Percentiles rank a stretch among this genome's conserved stretches.
Evolutionary conservation across 2,888 invertebrate genomes (phyloP).

Genomic region (Platycheirus albimanus): DNA sequence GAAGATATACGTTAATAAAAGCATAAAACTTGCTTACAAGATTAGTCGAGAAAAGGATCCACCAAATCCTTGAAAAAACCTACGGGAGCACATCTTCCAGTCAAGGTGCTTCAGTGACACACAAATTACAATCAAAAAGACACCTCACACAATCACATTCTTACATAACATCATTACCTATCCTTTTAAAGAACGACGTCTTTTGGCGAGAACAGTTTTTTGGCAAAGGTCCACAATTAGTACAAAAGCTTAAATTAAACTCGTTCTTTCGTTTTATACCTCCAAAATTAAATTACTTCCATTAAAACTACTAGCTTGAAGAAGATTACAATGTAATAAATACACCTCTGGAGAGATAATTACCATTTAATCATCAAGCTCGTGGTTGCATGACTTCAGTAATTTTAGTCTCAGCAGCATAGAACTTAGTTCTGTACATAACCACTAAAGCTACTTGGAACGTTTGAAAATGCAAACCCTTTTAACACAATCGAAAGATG

Average conservation of each 20-base stretch:
- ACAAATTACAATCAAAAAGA: no score
- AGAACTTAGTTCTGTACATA: slow-evolving; percentile 1
- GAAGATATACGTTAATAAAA: no score
- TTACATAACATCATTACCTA: no score
- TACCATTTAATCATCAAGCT: slow-evolving; percentile 15
- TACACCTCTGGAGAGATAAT: slow-evolving; percentile 8
- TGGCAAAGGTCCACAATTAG: neutral
- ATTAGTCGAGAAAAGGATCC: no score
- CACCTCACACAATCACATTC: no score
- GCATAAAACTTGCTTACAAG: no score
- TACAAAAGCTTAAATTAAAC: neutral
- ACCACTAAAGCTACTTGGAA: neutral
- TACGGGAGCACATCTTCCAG: no score
- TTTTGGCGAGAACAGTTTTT: no score
- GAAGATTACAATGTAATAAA: slow-evolving; percentile 13
- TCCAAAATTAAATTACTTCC: slow-evolving; percentile 4
- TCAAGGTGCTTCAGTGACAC: no score
- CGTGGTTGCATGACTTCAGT: slow-evolving; percentile 31
- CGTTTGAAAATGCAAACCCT: slow-evolving; percentile 1
- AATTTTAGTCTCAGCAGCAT: slow-evolving; percentile 24
- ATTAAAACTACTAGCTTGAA: slow-evolving; percentile 1
- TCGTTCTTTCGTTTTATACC: neutral
- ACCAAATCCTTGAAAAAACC: no score
- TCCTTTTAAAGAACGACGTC: no score
- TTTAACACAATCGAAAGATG: slow-evolving; percentile 1